Percentiles rank a stretch among this genome's conserved stretches.
These are phyloP conservation scores for Eubucco bourcierii DNA, from an alignment of 2,113 vertebrate genomes.

Conservation along the genomic window DNA sequence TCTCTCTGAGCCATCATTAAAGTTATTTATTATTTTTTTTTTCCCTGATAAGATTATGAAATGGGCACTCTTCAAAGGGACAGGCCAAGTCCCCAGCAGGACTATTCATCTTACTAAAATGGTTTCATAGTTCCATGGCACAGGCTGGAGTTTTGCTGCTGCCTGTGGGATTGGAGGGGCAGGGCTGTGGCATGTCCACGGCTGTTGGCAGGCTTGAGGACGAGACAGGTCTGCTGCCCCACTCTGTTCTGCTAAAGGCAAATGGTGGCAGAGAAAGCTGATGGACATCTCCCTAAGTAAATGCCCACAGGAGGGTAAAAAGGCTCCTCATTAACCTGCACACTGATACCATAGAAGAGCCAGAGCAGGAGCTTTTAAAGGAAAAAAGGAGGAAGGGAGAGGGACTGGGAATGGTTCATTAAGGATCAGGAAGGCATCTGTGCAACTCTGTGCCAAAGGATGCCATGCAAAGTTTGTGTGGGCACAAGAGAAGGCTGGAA, in stretches of 20 bases:
- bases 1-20: neutral
- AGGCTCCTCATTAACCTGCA: neutral
- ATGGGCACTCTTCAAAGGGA: neutral
- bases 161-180: fast-evolving
- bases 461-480: neutral
- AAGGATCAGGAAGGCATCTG: neutral
- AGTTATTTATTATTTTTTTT: neutral
- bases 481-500: neutral
- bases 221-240: neutral
- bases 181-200: fast-evolving
- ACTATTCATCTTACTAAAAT: neutral
- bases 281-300: neutral
- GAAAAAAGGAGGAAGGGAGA: neutral
- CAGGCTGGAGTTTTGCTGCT: neutral
- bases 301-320: neutral
- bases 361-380: neutral
- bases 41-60: neutral
- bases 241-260: neutral
- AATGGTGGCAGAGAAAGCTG: neutral
- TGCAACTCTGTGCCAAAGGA: neutral
- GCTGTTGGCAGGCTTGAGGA: fast-evolving
- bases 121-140: neutral
- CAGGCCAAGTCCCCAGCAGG: neutral
- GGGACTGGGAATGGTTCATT: neutral
- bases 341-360: neutral